phyloP scores from a whole-genome alignment of 1,140 invertebrate genomes.

The Danaus plexippus region DNA sequence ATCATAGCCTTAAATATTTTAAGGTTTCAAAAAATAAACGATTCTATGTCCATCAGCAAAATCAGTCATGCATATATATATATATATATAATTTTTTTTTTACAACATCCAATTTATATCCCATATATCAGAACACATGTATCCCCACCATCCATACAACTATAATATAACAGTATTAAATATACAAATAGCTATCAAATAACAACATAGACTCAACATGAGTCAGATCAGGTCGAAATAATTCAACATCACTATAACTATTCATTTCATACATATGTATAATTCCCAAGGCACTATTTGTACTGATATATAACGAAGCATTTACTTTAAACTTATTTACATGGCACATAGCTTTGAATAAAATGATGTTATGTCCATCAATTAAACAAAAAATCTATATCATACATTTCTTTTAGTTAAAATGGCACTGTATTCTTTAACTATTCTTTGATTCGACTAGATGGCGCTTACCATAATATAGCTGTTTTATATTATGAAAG shows the following conservation, averaged over 20 bases:
- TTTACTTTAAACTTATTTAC: conserved; percentile 36
- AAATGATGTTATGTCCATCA: conserved; percentile 15
- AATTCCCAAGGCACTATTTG: conserved; percentile 37
- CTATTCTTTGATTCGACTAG: conserved; percentile 1
- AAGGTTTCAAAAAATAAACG: too few species aligned
- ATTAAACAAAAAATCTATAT: conserved; percentile 14
- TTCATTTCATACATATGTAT: conserved; percentile 27
- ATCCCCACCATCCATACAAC: neutral
- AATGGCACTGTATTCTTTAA: conserved; percentile 46
- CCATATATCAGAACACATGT: neutral
- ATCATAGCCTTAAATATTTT: too few species aligned
- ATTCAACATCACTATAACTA: conserved; percentile 41
- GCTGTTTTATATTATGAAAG: too few species aligned
- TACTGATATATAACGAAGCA: conserved; percentile 30
- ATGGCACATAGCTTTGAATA: conserved; percentile 50
- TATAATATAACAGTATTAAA: conserved; percentile 25
- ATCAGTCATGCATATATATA: too few species aligned
- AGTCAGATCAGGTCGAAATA: conserved; percentile 49
- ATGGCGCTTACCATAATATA: conserved; percentile 1
- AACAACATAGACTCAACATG: conserved; percentile 56
- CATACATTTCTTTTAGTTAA: conserved; percentile 35
- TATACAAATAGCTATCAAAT: conserved; percentile 32
- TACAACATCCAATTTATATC: neutral
- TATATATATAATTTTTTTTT: conserved; percentile 1
- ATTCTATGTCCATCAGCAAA: too few species aligned